phyloP scores from a whole-genome alignment of 1,140 invertebrate species.

The Lamellibrachia luymesi region DNA sequence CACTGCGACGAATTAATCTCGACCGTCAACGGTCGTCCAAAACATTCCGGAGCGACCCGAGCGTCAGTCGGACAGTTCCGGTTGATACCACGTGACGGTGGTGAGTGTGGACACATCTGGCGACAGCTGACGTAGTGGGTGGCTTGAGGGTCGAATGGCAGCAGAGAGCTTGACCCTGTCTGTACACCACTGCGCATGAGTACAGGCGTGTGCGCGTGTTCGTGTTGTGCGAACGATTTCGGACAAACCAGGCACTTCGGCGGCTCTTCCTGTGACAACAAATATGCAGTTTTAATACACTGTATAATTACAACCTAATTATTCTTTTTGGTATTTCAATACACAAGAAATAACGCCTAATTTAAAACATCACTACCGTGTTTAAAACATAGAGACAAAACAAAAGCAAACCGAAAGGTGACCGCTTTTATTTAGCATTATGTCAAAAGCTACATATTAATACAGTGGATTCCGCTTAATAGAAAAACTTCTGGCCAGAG shows the following conservation, averaged over 20 bases:
- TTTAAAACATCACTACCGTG: not conserved
- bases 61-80: not conserved
- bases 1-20: not conserved
- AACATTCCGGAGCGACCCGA: not conserved
- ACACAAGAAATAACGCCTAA: not conserved
- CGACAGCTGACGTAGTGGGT: not conserved
- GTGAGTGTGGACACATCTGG: not conserved
- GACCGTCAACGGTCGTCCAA: not conserved
- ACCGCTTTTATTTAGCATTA: too few relatives aligned
- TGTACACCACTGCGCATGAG: not conserved
- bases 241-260: not conserved
- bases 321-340: too few relatives aligned
- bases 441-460: too few relatives aligned
- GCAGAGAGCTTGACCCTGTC: not conserved
- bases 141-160: not conserved
- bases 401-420: too few relatives aligned
- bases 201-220: not conserved
- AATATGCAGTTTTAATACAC: not conserved
- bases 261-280: not conserved
- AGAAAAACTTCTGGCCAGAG: too few relatives aligned
- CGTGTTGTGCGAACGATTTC: not conserved
- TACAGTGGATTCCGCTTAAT: too few relatives aligned
- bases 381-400: too few relatives aligned
- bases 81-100: not conserved
- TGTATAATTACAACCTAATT: not conserved